Percentiles rank a stretch among this genome's conserved stretches.
Conservation (phyloP, 1,140 invertebrate genomes). For the Cheumatopsyche charites region DNA sequence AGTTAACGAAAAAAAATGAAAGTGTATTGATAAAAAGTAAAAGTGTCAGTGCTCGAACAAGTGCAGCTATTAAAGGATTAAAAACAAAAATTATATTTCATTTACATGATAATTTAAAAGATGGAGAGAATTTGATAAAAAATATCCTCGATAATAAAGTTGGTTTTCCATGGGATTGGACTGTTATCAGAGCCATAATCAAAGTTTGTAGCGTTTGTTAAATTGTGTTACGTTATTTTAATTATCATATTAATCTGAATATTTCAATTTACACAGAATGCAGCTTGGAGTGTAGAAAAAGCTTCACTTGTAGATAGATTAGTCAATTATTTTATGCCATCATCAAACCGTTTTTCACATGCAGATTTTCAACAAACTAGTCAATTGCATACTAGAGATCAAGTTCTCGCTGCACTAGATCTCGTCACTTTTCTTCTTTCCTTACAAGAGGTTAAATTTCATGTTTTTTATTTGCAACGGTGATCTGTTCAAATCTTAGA, state of each 20-base stretch:
- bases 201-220: slow-evolving; percentile 62
- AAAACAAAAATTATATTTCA: slow-evolving; percentile 58
- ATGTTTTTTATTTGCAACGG: slow-evolving; percentile 9
- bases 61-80: slow-evolving; percentile 55
- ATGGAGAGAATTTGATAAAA: slow-evolving; percentile 70
- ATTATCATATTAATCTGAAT: neutral
- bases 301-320: slow-evolving; percentile 81
- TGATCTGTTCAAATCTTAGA: neutral
- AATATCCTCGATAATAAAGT: slow-evolving; percentile 78
- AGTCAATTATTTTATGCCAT: slow-evolving; percentile 86
- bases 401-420: slow-evolving; percentile 76
- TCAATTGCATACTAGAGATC: slow-evolving; percentile 62
- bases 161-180: slow-evolving; percentile 83
- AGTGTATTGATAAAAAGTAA: slow-evolving; percentile 59
- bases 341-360: slow-evolving; percentile 83
- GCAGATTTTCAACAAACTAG: slow-evolving; percentile 61
- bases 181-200: slow-evolving; percentile 76
- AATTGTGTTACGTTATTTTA: neutral
- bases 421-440: slow-evolving; percentile 77
- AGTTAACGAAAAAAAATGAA: slow-evolving; percentile 55
- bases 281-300: slow-evolving; percentile 68
- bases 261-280: slow-evolving; percentile 25
- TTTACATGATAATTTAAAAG: slow-evolving; percentile 59
- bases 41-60: slow-evolving; percentile 59
- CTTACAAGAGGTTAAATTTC: slow-evolving; percentile 59